Evolutionary conservation across 2,888 invertebrate species (phyloP).

Genomic region (Drosophila pseudotalamancana): DNA sequence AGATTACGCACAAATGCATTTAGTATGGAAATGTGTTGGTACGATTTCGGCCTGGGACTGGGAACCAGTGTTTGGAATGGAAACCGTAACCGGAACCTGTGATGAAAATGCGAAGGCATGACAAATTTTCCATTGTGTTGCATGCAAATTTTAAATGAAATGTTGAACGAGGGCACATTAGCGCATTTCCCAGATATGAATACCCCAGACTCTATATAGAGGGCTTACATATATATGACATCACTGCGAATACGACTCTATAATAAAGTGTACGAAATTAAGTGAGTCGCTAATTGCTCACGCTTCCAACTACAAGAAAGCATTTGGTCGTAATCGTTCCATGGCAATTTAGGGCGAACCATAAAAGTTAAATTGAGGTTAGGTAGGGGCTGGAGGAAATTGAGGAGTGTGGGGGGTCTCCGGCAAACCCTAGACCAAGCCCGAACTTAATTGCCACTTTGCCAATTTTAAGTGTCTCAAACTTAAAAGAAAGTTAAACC

Average conservation of each 20-base stretch:
- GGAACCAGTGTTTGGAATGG: conserved; percentile 48
- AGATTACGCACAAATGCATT: conserved; percentile 11
- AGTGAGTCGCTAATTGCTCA: conserved; percentile 67
- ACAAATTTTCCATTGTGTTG: conserved; percentile 52
- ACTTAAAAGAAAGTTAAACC: conserved; percentile 42
- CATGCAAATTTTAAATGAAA: conserved; percentile 60
- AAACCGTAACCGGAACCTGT: conserved; percentile 4
- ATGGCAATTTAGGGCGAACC: conserved; percentile 51
- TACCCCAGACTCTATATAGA: conserved; percentile 1
- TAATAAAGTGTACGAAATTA: conserved; percentile 54
- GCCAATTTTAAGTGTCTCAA: conserved; percentile 69
- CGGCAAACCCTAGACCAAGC: conserved; percentile 39
- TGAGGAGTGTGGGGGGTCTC: neutral
- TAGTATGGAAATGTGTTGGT: conserved; percentile 17
- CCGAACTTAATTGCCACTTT: conserved; percentile 58
- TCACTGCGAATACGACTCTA: conserved; percentile 46
- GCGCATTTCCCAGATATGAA: conserved; percentile 38
- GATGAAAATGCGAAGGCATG: conserved; percentile 22
- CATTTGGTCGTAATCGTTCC: conserved; percentile 59
- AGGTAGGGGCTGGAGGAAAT: neutral
- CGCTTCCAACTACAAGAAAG: conserved; percentile 35
- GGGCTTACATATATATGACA: conserved; percentile 46
- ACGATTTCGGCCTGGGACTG: conserved; percentile 35
- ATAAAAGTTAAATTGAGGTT: conserved; percentile 34
- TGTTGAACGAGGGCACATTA: conserved; percentile 38